A percentile compares a stretch with the other conserved stretches of the same genome.
Conservation (phyloP, 1,140 invertebrate genomes). For the Drosophila virilis region DNA sequence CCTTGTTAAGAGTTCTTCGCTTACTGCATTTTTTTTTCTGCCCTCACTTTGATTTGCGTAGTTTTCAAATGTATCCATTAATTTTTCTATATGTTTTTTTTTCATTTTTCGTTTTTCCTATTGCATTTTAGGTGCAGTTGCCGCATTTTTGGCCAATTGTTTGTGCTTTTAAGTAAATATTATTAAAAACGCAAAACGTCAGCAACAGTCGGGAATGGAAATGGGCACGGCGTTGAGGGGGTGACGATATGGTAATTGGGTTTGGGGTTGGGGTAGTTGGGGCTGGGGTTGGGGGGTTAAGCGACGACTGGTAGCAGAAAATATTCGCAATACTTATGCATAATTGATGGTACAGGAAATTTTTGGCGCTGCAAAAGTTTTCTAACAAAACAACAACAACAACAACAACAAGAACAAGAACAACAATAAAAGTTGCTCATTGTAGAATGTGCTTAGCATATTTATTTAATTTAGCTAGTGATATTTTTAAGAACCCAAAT, state of each 20-base stretch:
- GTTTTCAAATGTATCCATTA: slow-evolving; percentile 55
- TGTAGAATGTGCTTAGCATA: slow-evolving; percentile 60
- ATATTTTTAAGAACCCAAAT: slow-evolving; percentile 77
- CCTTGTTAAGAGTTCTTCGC: slow-evolving; percentile 20
- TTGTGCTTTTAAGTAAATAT: slow-evolving; percentile 79
- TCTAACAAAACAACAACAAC: slow-evolving; percentile 29
- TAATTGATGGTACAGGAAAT: slow-evolving; percentile 80
- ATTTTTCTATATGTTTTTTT: slow-evolving; percentile 47
- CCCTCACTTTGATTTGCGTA: slow-evolving; percentile 61
- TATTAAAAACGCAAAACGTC: slow-evolving; percentile 76
- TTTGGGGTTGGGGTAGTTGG: slow-evolving; percentile 5
- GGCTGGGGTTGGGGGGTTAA: background rate
- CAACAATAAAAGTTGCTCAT: slow-evolving; percentile 16
- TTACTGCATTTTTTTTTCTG: slow-evolving; percentile 6
- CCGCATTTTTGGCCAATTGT: slow-evolving; percentile 74
- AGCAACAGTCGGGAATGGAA: background rate
- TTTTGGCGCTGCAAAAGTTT: slow-evolving; percentile 38
- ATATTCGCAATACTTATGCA: slow-evolving; percentile 64
- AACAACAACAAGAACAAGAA: slow-evolving; percentile 5
- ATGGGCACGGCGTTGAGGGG: background rate
- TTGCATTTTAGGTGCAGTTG: slow-evolving; percentile 50
- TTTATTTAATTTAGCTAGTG: slow-evolving; percentile 77
- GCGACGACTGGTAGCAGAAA: slow-evolving; percentile 24
- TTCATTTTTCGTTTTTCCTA: slow-evolving; percentile 36
- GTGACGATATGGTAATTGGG: slow-evolving; percentile 14